Evolutionary conservation across 2,888 invertebrate species (phyloP), one percentile per base, ranked within the genome.

Genomic region (Stenolophus ochropezus): DNA sequence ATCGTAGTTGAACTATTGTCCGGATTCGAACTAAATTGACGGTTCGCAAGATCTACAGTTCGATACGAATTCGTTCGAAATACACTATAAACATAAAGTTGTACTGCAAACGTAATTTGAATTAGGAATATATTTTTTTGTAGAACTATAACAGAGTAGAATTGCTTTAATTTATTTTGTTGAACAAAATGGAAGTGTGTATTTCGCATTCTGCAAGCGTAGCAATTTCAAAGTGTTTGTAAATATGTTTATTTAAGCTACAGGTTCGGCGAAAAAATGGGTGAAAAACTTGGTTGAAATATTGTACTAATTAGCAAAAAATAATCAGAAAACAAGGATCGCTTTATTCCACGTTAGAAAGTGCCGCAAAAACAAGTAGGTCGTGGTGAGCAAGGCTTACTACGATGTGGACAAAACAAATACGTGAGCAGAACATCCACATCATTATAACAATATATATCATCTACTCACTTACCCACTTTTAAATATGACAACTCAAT

Each of bases 291-390:
- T 20, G 56, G 20, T 2, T 61, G 23, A 61, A 61, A 61, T 61
- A 61, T 61, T 61, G 61, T 25, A 11, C 61, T 61, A 61, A 61
- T 61, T 61, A 61, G 61, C 61, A 61, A 61, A 61, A 61, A 61
- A 61, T 61, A 23, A 56, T 56, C 56, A 56, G 56, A 61, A 61
- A 25, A 61, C 61, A 61, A 61, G 23, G 23, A 61, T 18, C 61
- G n/a, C 21, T 61, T 25, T 61, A 61, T 25, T 61, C 61, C 14
- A 61, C 61, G 61, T 61, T 61, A 61, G 61, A 61, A 61, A 61
- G 61, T 61, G 61, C 61, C 23, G 23, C 20, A 20, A 61, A 61
- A 61, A 61, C 61, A 61, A 61, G 23, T 61, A 61, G 61, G 61
- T 61, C 61, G 25, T 25, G 61, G 23, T 61, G 20, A 56, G 21